Evolutionary conservation across 2,113 vertebrate species (phyloP), one percentile per base, ranked within the genome.

Genomic region (Peromyscus leucopus): DNA sequence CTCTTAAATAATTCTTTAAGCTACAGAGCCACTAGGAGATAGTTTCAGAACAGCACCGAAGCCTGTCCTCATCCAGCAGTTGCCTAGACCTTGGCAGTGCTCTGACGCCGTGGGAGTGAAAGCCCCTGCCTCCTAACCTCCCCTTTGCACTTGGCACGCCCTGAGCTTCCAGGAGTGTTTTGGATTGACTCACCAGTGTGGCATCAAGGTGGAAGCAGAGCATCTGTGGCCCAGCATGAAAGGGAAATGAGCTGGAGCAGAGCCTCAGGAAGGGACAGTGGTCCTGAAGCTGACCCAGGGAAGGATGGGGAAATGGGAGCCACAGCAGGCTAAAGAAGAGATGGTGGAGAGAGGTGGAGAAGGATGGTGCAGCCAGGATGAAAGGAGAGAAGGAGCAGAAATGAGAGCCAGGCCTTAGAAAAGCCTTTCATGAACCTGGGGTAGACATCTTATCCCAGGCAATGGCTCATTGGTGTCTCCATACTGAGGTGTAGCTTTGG

Each of bases 161-260:
- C 51, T 8, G 3, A 42, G 48, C 63, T 0, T 42, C 86, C 65
- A 11, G 4, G 16, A 36, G 24, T 4, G 33, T 63, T 74, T 59
- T 83, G 67, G 84, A 48, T 51, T 59, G 84, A 92, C 31, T 82
- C 39, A 72, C 95, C 83, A 28, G 31, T 0, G 26, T 10, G 67
- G 17, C 61, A n/a, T 5, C 65, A 55, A 67, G n/a, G 51, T n/a
- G 67, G 74, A 46, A 51, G 26, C 13, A 16, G 22, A 39, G 84
- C 88, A 85, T 89, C 95, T 90, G 93, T 74, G 2, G n/a, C 90
- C 75, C 94, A 90, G 94, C 55, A 0, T 21, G 86, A 72, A 86
- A 24, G 72, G 86, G 94, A 83, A 69, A 80, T 93, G 7, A 94
- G 61, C 69, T 93, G 87, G 69, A 12, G 55, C 75, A 7, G 92